Base-by-base conservation (phyloP, 2,888 invertebrate genomes). In the Allygus modestus region DNA sequence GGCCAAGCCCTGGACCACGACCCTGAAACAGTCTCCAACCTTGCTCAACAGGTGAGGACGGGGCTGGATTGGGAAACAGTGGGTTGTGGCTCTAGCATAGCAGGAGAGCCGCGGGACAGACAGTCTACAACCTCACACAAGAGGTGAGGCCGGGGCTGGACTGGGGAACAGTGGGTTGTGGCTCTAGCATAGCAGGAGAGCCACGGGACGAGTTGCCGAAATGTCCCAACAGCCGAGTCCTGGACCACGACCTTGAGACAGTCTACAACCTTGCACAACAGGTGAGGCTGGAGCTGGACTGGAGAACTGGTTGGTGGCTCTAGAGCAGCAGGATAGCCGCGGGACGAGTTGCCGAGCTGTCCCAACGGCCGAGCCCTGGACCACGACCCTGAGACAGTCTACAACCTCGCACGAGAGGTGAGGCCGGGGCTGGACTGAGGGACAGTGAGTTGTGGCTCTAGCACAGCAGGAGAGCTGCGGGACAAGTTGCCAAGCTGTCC, bases 351-450 rank as follows among this genome's bases (percentile, higher is more conserved):
- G 1, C 75, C 75, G 11, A 43, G 26, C 75, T 41, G 37, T 7
- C 75, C 75, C 43, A 77, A 77, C 28, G 75, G 75, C 17, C 75
- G 17, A 7, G 46, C 20, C 0, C 41, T 26, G 12, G 41, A 28
- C 46, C 46, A 65, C 33, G 46, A 28, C n/a, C 75, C 83, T 0
- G 83, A 83, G n/a, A 46, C 73, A 20, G 28, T 75, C 33, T 83
- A 83, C n/a, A 54, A 41, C 15, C 58, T 83, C 0, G 83, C 75
- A 1, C 83, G 75, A 43, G 75, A 83, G 73, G 83, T 83, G 12
- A 58, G 37, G 37, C 4, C 9, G 37, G n/a, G 9, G 37, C 37
- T 37, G 9, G 9, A 37, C 5, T 37, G 71, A n/a, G n/a, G n/a
- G n/a, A n/a, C n/a, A 9, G 83, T n/a, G n/a, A n/a, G n/a, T n/a